Base-by-base conservation (phyloP, 2,113 vertebrate species). In the Seriola quinqueradiata region DNA sequence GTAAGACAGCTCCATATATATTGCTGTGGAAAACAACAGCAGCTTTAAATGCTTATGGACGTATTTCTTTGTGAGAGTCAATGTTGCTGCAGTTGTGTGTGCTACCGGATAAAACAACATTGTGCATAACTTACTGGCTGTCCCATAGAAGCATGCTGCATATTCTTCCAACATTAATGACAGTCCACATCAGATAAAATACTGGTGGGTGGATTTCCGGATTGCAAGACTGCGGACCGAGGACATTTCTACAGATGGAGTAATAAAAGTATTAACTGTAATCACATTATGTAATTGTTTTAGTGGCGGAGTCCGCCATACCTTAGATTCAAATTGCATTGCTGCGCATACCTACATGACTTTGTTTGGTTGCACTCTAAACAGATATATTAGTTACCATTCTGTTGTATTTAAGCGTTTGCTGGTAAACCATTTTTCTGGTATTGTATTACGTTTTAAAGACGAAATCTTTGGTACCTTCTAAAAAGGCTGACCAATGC, bases 171-270 rank as follows among this genome's bases (percentile, higher is more conserved):
- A 78, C 2, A 16, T 86, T 90, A 7, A 90, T 66, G 2, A 75
- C 3, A 16, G 66, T 50, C 94, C 93, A 95, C 19, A 85, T 57
- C 17, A 89, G 54, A 61, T 92, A 95, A 63, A 94, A 93, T 6
- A 63, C 13, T 2, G 92, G 93, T 65, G 92, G 81, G 48, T 94
- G 93, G 50, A 95, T 83, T 69, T 91, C 88, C 16, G 92, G 92
- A 79, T 91, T 89, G 70, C 81, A 88, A 32, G 77, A 90, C 32
- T 82, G 70, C 1, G 83, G 87, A 2, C 89, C 88, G 3, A 66
- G 54, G 3, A 71, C 55, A 63, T 93, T 92, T 77, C 94, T 95
- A 17, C 66, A 81, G 12, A 77, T n/a, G 42, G n/a, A 59, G 58
- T 6, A 67, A 36, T 1, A 60, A 57, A 25, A 61, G 25, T 34